Evolutionary conservation across 2,888 invertebrate species (phyloP), one percentile per base, ranked within the genome.

Genomic region (Troglohyphantes excavatus): DNA sequence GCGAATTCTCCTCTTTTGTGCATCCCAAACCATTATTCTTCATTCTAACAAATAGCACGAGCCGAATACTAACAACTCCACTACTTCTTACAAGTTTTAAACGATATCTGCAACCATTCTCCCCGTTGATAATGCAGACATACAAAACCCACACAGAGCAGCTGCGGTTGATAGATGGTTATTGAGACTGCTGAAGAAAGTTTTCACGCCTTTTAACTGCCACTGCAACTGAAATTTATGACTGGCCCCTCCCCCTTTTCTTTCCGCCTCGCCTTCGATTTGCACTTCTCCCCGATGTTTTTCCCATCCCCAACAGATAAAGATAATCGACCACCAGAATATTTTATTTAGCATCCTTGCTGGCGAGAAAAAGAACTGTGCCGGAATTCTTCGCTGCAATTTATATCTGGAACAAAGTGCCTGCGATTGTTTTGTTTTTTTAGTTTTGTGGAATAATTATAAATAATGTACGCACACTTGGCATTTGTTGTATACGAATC

Each of bases 161-260:
- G 85, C 85, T 86, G 85, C 76, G 9, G 6, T 29, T 78, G 85
- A 86, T 86, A 61, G 78, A 86, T 86, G 70, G 85, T 86, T 86
- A 86, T 86, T 76, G 78, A 86, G 85, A 76, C 68, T 86, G 76
- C 85, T 43, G 70, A 86, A 78, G 78, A 86, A 86, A 86, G 85
- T 86, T 86, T 86, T 86, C 85, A 86, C 85, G 85, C 85, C 85
- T 86, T 86, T 86, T 86, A 86, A 86, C 78, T 86, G 85, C 85
- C 78, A 86, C 85, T 86, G 85, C 68, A 78, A 76, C 85, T 78
- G 85, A 86, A 86, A 86, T 86, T 86, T 86, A 86, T 86, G 85
- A 61, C 68, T 59, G 23, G 29, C 21, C 27, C 61, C 70, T 39
- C 63, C 26, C 29, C 59, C 43, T 76, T 19, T 13, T n/a, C 19